Evolutionary conservation across 2,888 invertebrate species (phyloP).

Genomic region (Aphidius colemani): DNA sequence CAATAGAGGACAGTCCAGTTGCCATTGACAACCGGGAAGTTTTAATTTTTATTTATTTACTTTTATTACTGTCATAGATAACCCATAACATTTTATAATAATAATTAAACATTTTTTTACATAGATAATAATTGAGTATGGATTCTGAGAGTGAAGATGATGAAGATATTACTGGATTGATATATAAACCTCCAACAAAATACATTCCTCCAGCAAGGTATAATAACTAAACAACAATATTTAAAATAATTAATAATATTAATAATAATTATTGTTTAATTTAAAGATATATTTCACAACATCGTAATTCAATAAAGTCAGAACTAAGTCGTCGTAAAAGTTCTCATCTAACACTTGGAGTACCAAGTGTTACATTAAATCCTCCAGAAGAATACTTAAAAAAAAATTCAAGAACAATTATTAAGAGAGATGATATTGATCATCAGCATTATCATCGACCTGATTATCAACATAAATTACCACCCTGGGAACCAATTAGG

Average conservation of each 20-base stretch:
- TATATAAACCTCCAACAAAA: conserved; percentile 26
- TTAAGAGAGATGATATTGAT: conserved; percentile 29
- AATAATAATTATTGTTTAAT: neutral
- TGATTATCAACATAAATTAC: conserved; percentile 38
- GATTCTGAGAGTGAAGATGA: conserved; percentile 28
- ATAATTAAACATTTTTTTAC: neutral
- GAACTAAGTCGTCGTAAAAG: conserved; percentile 36
- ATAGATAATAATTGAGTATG: neutral
- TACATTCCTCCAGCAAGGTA: conserved; percentile 18
- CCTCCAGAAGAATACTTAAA: conserved; percentile 40
- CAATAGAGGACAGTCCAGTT: neutral
- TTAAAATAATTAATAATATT: neutral
- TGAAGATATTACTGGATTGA: conserved; percentile 24
- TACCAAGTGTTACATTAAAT: conserved; percentile 35
- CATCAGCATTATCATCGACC: conserved; percentile 40
- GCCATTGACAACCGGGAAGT: neutral
- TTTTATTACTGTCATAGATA: neutral
- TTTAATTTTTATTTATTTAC: conserved; percentile 11
- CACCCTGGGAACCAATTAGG: conserved; percentile 38
- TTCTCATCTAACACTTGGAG: conserved; percentile 44
- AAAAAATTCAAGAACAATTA: conserved; percentile 34
- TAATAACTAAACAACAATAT: neutral
- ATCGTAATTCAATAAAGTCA: conserved; percentile 31
- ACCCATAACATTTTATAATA: neutral
- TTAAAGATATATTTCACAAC: conserved; percentile 41